Base-by-base conservation (phyloP, 1,140 invertebrate species). In the Eulimnadia texana region DNA sequence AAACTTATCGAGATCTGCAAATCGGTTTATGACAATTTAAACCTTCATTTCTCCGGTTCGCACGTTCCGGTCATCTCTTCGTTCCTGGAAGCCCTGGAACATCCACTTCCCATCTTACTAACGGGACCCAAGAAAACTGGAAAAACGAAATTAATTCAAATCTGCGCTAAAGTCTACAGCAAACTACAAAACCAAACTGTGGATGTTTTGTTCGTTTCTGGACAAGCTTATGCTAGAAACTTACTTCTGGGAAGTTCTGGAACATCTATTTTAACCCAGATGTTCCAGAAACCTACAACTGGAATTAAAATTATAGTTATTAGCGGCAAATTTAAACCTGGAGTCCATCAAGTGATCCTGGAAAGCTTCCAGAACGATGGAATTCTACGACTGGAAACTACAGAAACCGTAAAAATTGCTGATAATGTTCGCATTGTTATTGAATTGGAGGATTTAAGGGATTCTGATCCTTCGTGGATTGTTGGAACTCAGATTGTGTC, bases 401-500 rank as follows among this genome's bases (percentile, higher is more conserved):
- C 24, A 9, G 55, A 58, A 33, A 16, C 29, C 10, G 28, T 58
- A 2, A 58, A 33, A 33, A 25, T 58, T 6, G 55, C 19, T 27
- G 27, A 58, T 10, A 58, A 29, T 33, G 55, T 29, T 2, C 22
- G 55, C 9, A 29, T 13, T 3, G 23, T 20, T 10, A 10, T 58
- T 6, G 19, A 58, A 27, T 28, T 58, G 55, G 55, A 58, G 0
- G 24, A 11, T 3, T 54, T 27, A 0, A n/a, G n/a, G n/a, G n/a
- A 67, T n/a, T 54, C 28, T 54, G 3, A n/a, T 20, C 28, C 67
- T 86, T 9, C 82, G 83, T 3, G 19, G 47, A n/a, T 33, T 64
- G 33, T 63, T 64, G 52, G 23, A 20, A 25, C 23, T 9, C 52
- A 54, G 16, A n/a, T 54, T 3, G 52, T 54, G 16, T 27, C 24